Evolutionary conservation across 2,113 vertebrate genomes (phyloP), one percentile per base, ranked within the genome.

Genomic region (Salminus brasiliensis): DNA sequence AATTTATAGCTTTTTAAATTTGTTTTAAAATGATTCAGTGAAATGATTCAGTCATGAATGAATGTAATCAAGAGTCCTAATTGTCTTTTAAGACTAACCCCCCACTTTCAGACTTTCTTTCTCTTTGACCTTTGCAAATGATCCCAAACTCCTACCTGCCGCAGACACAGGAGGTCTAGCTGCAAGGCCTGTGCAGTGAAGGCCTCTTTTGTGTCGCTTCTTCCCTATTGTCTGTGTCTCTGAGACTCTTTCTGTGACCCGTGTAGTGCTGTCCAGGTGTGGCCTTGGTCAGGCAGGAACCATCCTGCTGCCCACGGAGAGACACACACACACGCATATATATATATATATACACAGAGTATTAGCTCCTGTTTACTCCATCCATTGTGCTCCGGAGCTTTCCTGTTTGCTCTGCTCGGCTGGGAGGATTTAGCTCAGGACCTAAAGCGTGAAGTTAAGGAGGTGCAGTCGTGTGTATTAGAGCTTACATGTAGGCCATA

Each of bases 381-480:
- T 49, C 63, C 47, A 74, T 84, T 78, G 70, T 81, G 55, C 45
- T 81, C 52, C 2, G 4, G 43, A 76, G 62, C 62, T 80, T 84
- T 81, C 74, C 74, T 81, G 83, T 84, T 84, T 84, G 83, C 57
- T 81, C 70, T 71, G 74, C 13, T 52, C 2, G 57, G 45, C 71
- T 74, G 36, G 70, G 41, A 71, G 66, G 43, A 72, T 68, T 27
- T 45, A 11, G 30, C 39, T 36, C 55, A 15, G 57, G 39, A 36
- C 49, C 36, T 39, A 18, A 47, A 70, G 39, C 49, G 23, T 13
- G 10, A 12, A 29, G 47, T 30, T 30, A 10, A 32, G 47, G 47
- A 5, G 47, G 47, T 21, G 47, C 18, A 21, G 43, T 45, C 3
- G 18, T 49, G 47, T 49, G 47, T 12, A 21, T 49, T 49, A 49